Percentiles rank a stretch among this genome's conserved stretches.
phyloP scores from a whole-genome alignment of 2,888 invertebrate species.

The Coronaproctus castanopsis region DNA sequence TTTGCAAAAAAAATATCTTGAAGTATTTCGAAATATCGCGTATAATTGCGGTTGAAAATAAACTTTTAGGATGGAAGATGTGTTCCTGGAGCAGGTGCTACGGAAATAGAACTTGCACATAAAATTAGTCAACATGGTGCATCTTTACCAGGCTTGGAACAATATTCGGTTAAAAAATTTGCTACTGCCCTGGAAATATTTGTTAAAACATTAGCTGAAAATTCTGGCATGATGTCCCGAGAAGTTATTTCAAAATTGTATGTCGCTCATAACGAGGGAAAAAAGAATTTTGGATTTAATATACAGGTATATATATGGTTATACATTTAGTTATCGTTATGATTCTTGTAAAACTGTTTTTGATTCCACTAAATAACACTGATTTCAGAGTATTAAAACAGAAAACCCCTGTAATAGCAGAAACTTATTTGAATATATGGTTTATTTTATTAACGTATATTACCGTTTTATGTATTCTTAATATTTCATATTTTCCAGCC shows the following conservation, averaged over 20 bases:
- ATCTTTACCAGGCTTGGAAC: constrained; percentile 81
- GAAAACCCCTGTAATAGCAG: too few species aligned
- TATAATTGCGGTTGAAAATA: too few species aligned
- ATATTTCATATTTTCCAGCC: too few species aligned
- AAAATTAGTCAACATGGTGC: constrained; percentile 72
- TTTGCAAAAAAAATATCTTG: too few species aligned
- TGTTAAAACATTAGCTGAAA: constrained; percentile 82
- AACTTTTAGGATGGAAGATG: constrained; percentile 41
- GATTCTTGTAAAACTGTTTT: too few species aligned
- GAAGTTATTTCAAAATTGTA: constrained; percentile 73
- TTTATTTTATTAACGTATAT: too few species aligned
- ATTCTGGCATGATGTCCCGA: constrained; percentile 73
- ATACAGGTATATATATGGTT: constrained; percentile 56
- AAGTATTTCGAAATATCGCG: too few species aligned
- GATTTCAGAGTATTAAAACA: too few species aligned
- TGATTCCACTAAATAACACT: too few species aligned
- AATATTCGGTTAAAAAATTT: constrained; percentile 91
- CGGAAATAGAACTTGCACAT: constrained; percentile 80
- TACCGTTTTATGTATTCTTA: too few species aligned
- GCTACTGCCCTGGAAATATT: constrained; percentile 66
- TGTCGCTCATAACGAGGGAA: constrained; percentile 78
- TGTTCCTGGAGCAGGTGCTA: constrained; percentile 85
- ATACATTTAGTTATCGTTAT: neutral
- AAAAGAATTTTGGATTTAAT: constrained; percentile 64
- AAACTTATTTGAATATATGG: too few species aligned